A percentile compares a stretch with the other conserved stretches of the same genome.
Conservation (phyloP, 2,113 vertebrate genomes). For the Tautogolabrus adspersus region DNA sequence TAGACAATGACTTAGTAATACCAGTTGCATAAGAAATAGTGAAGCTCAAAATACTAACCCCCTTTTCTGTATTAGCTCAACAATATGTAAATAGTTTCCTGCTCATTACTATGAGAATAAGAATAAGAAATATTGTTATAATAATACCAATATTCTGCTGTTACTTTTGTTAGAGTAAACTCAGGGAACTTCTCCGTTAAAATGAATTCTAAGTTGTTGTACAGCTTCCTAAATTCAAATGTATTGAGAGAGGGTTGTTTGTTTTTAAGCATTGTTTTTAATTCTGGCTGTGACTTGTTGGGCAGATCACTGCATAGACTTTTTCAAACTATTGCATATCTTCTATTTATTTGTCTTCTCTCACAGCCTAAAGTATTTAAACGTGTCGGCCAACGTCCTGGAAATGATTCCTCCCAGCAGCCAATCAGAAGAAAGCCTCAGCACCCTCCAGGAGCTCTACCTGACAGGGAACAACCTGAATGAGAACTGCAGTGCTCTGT, state of each 20-base stretch:
- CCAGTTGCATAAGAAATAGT: slow-evolving; percentile 29
- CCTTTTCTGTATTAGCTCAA: slow-evolving; percentile 16
- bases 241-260: no score
- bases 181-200: not conserved
- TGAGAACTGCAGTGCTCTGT: slow-evolving; percentile 89
- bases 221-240: no score
- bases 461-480: slow-evolving; percentile 91
- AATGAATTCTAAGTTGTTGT: no score
- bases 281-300: no score
- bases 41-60: slow-evolving; percentile 16
- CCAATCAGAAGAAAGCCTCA: slow-evolving; percentile 90
- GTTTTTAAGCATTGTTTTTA: no score
- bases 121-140: no score
- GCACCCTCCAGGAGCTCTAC: slow-evolving; percentile 93
- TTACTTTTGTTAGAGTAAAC: not conserved
- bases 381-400: slow-evolving; percentile 93
- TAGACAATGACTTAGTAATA: slow-evolving; percentile 29
- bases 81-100: not conserved
- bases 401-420: slow-evolving; percentile 90
- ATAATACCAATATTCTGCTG: not conserved
- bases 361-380: slow-evolving; percentile 94
- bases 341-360: slow-evolving; percentile 39
- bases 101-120: no score
- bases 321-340: not conserved
- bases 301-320: not conserved